phyloP scores from a whole-genome alignment of 1,140 invertebrate species.

The Coenobita brevimanus region DNA sequence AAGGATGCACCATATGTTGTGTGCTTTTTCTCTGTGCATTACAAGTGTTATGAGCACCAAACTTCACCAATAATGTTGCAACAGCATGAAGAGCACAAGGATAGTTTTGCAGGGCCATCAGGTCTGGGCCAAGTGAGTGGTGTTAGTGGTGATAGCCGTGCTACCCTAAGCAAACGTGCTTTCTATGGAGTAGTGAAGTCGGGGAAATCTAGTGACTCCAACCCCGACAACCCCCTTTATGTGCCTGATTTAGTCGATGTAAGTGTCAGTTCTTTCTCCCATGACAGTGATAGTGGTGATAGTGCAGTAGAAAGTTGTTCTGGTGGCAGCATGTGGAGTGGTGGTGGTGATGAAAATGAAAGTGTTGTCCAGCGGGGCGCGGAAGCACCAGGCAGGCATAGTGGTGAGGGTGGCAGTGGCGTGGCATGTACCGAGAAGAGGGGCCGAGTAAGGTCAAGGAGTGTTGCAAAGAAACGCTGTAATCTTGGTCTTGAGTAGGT shows the following conservation, averaged over 20 bases:
- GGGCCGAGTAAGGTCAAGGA: slow-evolving; percentile 11
- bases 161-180: too few species aligned
- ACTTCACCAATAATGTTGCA: background rate
- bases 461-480: slow-evolving; percentile 6
- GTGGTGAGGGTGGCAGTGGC: too few species aligned
- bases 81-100: background rate
- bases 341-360: background rate
- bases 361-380: too few species aligned
- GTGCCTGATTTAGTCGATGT: background rate
- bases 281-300: slow-evolving; percentile 11
- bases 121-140: too few species aligned
- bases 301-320: background rate
- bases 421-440: background rate
- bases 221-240: background rate
- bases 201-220: background rate
- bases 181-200: too few species aligned
- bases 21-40: background rate
- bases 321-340: background rate
- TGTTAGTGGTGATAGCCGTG: too few species aligned
- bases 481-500: background rate
- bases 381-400: background rate
- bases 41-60: background rate
- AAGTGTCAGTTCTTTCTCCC: slow-evolving; percentile 11
- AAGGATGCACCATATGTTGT: too few species aligned
- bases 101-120: background rate